Conservation (phyloP, 2,113 vertebrate genomes). For the Hippocampus comes region DNA sequence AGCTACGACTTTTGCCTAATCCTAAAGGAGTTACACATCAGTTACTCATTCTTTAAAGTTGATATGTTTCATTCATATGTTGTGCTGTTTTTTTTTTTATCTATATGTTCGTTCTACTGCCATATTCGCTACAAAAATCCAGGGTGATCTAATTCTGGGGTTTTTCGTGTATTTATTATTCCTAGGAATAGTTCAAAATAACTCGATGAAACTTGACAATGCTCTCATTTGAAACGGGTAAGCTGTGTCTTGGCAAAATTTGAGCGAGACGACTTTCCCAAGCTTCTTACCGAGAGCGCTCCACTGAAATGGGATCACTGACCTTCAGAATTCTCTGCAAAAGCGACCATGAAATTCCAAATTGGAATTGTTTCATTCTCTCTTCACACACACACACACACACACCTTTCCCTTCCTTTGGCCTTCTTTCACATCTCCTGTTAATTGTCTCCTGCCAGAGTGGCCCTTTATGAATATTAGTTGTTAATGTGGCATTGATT, state of each 20-base stretch:
- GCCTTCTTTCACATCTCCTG: slow-evolving; percentile 52
- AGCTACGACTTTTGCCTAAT: slow-evolving; percentile 73
- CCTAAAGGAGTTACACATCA: slow-evolving; percentile 74
- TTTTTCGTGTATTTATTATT: slow-evolving; percentile 99
- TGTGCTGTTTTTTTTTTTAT: slow-evolving; percentile 59
- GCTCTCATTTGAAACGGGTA: slow-evolving; percentile 85
- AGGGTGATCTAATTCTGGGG: slow-evolving; percentile 94
- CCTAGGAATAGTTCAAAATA: slow-evolving; percentile 99
- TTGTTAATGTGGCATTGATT: slow-evolving; percentile 76
- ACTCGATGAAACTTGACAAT: slow-evolving; percentile 96
- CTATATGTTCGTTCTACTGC: slow-evolving; percentile 84
- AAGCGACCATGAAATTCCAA: slow-evolving; percentile 94
- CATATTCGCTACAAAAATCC: slow-evolving; percentile 90
- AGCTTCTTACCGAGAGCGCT: slow-evolving; percentile 84
- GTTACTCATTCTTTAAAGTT: slow-evolving; percentile 72
- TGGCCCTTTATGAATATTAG: slow-evolving; percentile 68
- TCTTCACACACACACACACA: slow-evolving; percentile 73
- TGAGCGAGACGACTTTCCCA: slow-evolving; percentile 66
- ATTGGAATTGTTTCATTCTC: slow-evolving; percentile 99
- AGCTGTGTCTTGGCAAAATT: slow-evolving; percentile 76
- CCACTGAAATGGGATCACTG: slow-evolving; percentile 82
- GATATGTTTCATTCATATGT: slow-evolving; percentile 68
- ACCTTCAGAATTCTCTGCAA: slow-evolving; percentile 96
- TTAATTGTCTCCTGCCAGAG: slow-evolving; percentile 36
- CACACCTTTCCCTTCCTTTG: slow-evolving; percentile 10